Base-by-base conservation (phyloP, 1,140 invertebrate species). In the Sminthurinus signatus region DNA sequence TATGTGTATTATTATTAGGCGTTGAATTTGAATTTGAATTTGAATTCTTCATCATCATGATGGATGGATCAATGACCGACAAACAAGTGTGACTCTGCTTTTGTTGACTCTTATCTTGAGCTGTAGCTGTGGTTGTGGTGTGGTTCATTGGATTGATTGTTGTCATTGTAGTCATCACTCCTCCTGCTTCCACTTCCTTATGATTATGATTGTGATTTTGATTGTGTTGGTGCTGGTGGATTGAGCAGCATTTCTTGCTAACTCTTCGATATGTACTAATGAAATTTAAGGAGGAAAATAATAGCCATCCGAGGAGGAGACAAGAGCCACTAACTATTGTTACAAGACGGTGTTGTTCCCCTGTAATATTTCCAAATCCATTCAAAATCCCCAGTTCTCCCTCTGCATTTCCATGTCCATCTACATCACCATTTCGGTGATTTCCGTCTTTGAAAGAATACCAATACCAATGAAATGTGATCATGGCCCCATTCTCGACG, bases 401-500 rank as follows among this genome's bases (percentile, higher is more conserved):
- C n/a, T n/a, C n/a, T n/a, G n/a, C n/a, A n/a, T n/a, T n/a, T n/a
- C n/a, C n/a, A n/a, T n/a, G n/a, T n/a, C n/a, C n/a, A n/a, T n/a
- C n/a, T n/a, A n/a, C n/a, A n/a, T n/a, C n/a, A n/a, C n/a, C n/a
- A n/a, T n/a, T n/a, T n/a, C n/a, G n/a, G n/a, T n/a, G 39, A n/a
- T n/a, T 65, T 28, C 8, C 29, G 44, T 23, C 60, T 27, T 28
- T 60, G 29, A n/a, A n/a, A n/a, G n/a, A n/a, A n/a, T n/a, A n/a
- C n/a, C n/a, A n/a, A 23, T 57, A 64, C 44, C 63, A 59, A 46
- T 64, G 52, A 51, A 54, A 60, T 36, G 65, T 23, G 19, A 62
- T 50, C 36, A 65, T 62, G 0, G 60, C 28, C 17, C 60, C 32
- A 31, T 70, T 70, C 36, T 70, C 69, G n/a, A 61, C 32, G 1